phyloP scores from a whole-genome alignment of 1,140 invertebrate species.

The Idris sp. region DNA sequence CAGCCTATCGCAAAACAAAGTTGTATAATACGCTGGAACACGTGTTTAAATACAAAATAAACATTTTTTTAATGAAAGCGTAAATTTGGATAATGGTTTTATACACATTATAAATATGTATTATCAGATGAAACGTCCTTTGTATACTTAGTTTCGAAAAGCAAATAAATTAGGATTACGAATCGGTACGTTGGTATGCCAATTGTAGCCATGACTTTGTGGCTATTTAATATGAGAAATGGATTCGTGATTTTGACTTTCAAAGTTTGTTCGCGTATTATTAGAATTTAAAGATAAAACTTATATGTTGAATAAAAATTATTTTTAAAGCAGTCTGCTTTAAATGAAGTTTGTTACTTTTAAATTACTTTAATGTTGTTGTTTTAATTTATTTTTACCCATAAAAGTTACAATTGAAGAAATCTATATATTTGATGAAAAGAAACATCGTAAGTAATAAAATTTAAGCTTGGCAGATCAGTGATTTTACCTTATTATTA shows the following conservation, averaged over 20 bases:
- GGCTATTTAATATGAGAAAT: too few species aligned
- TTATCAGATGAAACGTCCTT: not conserved
- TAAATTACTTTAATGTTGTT: not conserved
- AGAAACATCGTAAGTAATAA: constrained; percentile 6
- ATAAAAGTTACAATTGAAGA: not conserved
- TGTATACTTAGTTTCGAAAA: too few species aligned
- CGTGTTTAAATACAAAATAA: constrained; percentile 28
- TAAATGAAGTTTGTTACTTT: not conserved
- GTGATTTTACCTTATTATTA: constrained; percentile 41
- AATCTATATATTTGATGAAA: constrained; percentile 18
- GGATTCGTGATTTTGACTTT: too few species aligned
- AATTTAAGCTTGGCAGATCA: constrained; percentile 34
- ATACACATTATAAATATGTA: constrained; percentile 20
- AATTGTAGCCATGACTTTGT: too few species aligned
- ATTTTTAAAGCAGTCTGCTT: too few species aligned
- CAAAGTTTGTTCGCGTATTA: too few species aligned
- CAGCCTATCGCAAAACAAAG: too few species aligned
- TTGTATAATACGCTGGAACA: too few species aligned
- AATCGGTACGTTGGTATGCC: too few species aligned
- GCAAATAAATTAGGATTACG: too few species aligned
- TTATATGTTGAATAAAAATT: too few species aligned
- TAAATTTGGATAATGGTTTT: constrained; percentile 5
- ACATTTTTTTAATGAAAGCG: constrained; percentile 24
- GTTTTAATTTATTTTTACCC: not conserved
- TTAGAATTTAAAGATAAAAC: too few species aligned